phyloP scores from a whole-genome alignment of 1,140 invertebrate genomes.

The Sogatella furcifera region DNA sequence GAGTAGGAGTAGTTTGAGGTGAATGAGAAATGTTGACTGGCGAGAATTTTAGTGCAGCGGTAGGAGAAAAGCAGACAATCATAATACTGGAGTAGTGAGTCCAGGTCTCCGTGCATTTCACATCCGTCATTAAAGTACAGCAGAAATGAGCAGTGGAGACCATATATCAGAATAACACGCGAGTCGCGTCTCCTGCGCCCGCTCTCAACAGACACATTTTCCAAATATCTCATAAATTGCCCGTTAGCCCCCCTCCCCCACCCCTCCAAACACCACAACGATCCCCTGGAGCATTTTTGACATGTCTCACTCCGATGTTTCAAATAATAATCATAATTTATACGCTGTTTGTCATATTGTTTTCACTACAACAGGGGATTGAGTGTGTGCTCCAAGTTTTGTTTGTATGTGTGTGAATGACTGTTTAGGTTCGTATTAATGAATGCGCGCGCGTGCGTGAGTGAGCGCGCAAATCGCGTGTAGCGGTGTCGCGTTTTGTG shows the following conservation, averaged over 20 bases:
- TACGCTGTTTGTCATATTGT: slow-evolving; percentile 9
- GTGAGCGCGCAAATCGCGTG: too few relatives aligned
- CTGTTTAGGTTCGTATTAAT: neutral
- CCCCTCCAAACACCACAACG: too few relatives aligned
- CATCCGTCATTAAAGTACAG: slow-evolving; percentile 1
- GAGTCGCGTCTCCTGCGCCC: neutral
- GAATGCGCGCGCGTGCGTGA: neutral
- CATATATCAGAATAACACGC: neutral
- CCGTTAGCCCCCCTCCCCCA: neutral
- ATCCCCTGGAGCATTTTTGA: slow-evolving; percentile 7
- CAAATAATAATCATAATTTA: slow-evolving; percentile 14
- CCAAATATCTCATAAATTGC: slow-evolving; percentile 2
- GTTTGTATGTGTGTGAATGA: neutral
- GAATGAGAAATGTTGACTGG: too few relatives aligned
- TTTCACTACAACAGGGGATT: neutral
- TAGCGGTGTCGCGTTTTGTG: too few relatives aligned
- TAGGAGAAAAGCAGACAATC: too few relatives aligned
- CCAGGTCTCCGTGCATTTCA: neutral
- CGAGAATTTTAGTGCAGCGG: too few relatives aligned
- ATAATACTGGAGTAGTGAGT: too few relatives aligned
- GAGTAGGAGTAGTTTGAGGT: too few relatives aligned
- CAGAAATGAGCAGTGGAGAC: slow-evolving; percentile 1
- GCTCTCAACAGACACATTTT: neutral
- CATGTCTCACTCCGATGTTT: slow-evolving; percentile 10
- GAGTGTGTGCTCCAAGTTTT: too few relatives aligned